phyloP scores from a whole-genome alignment of 2,888 invertebrate genomes.

The Pristionchus fissidentatus region DNA sequence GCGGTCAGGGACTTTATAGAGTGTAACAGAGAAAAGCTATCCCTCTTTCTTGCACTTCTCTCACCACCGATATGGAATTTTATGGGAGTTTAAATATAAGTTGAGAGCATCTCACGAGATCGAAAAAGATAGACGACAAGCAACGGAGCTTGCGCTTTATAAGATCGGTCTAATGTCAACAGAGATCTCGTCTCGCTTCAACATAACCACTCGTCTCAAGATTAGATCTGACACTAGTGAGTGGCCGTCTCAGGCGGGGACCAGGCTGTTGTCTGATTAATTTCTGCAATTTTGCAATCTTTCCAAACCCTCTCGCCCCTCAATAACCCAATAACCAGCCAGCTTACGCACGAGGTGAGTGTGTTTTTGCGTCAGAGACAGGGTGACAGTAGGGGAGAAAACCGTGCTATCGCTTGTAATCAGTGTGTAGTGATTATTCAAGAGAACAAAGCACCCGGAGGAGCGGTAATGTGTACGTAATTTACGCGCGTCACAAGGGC shows the following conservation, averaged over 20 bases:
- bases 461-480: background rate
- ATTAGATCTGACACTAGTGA: too few relatives aligned
- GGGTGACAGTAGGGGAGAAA: too few relatives aligned
- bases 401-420: background rate
- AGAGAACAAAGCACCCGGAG: background rate
- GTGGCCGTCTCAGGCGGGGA: too few relatives aligned
- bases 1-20: too few relatives aligned
- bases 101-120: background rate
- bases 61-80: too few relatives aligned
- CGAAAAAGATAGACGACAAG: background rate
- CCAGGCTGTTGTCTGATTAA: background rate
- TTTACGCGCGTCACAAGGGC: background rate
- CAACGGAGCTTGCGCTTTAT: background rate
- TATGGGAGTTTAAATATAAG: too few relatives aligned
- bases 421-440: background rate
- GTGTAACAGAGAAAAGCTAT: too few relatives aligned
- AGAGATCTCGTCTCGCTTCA: background rate
- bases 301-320: background rate
- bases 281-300: background rate
- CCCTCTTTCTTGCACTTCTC: too few relatives aligned
- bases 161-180: background rate
- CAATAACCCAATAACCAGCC: background rate
- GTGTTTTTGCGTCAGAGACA: constrained; percentile 30
- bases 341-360: constrained; percentile 16
- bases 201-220: background rate